Percentiles rank a stretch among this genome's conserved stretches.
These are phyloP conservation scores for Phylloscopus trochilus DNA, from an alignment of 2,113 vertebrate genomes.

Conservation along the genomic window DNA sequence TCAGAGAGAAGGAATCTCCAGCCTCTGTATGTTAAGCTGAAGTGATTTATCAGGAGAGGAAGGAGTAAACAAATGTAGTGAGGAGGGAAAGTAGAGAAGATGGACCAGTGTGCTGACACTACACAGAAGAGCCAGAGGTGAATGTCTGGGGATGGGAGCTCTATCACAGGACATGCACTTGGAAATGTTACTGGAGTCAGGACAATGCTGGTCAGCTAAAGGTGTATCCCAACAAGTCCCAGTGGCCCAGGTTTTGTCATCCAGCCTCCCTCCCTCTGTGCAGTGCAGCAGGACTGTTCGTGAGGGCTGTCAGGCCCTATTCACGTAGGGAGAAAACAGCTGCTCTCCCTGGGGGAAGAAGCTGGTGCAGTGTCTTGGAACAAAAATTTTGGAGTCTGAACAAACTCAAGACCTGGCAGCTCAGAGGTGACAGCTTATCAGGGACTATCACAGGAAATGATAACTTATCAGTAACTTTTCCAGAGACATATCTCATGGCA, in stretches of 20 bases:
- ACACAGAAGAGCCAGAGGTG: neutral
- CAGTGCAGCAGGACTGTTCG: neutral
- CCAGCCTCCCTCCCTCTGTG: neutral
- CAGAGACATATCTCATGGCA: neutral
- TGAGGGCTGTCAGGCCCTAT: neutral
- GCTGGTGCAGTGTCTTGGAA: neutral
- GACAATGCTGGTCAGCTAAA: fast-evolving
- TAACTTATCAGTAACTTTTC: neutral
- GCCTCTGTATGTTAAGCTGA: neutral
- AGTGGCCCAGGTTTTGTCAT: neutral
- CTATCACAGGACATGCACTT: neutral
- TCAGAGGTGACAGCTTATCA: neutral
- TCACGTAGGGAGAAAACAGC: fast-evolving
- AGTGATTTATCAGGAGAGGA: neutral
- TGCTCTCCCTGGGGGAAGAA: neutral
- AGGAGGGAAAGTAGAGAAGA: neutral
- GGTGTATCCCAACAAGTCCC: neutral
- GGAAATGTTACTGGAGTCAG: neutral
- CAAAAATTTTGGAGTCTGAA: neutral
- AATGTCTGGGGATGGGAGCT: neutral
- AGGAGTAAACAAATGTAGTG: neutral
- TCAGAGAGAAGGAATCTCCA: neutral
- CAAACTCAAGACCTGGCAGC: neutral
- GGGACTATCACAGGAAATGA: neutral
- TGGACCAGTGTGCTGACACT: neutral